Conservation (phyloP, 2,888 invertebrate species). For the Metalampra italica region DNA sequence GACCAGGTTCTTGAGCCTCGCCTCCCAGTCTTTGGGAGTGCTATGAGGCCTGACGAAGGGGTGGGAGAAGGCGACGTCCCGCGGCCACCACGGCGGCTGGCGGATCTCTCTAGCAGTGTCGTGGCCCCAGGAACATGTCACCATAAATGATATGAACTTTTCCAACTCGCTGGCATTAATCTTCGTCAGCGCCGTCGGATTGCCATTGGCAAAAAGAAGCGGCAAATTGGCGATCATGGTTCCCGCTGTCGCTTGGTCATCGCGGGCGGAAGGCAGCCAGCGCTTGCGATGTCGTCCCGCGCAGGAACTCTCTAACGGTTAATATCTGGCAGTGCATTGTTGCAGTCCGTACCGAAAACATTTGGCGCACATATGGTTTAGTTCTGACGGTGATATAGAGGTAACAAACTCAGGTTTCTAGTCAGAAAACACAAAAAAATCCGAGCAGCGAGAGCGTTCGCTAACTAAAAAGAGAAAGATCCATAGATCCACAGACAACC, state of each 20-base stretch:
- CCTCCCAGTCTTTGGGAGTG: conserved; percentile 76
- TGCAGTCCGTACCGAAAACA: conserved; percentile 25
- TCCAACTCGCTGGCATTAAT: conserved; percentile 81
- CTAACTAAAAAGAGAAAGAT: conserved; percentile 61
- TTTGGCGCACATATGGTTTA: conserved; percentile 34
- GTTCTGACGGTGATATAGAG: conserved; percentile 19
- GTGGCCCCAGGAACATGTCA: conserved; percentile 85
- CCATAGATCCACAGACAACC: conserved; percentile 35
- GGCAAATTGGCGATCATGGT: conserved; percentile 86
- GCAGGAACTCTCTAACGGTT: conserved; percentile 53
- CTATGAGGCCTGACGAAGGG: conserved; percentile 78
- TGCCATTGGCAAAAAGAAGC: conserved; percentile 83
- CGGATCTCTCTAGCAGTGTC: conserved; percentile 76
- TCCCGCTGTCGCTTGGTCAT: conserved; percentile 64
- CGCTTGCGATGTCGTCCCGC: conserved; percentile 59
- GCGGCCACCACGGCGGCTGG: conserved; percentile 86
- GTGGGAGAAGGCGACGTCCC: conserved; percentile 80
- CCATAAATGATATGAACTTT: conserved; percentile 86
- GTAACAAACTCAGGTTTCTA: conserved; percentile 23
- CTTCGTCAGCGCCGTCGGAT: conserved; percentile 82
- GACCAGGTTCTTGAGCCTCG: conserved; percentile 81
- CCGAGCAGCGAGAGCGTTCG: conserved; percentile 45
- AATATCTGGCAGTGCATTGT: conserved; percentile 45
- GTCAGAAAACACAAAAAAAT: conserved; percentile 41
- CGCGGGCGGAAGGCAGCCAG: conserved; percentile 54